Percentiles rank a stretch among this genome's conserved stretches.
Evolutionary conservation across 2,113 vertebrate species (phyloP).

Genomic region (Speoplatyrhinus poulsoni): DNA sequence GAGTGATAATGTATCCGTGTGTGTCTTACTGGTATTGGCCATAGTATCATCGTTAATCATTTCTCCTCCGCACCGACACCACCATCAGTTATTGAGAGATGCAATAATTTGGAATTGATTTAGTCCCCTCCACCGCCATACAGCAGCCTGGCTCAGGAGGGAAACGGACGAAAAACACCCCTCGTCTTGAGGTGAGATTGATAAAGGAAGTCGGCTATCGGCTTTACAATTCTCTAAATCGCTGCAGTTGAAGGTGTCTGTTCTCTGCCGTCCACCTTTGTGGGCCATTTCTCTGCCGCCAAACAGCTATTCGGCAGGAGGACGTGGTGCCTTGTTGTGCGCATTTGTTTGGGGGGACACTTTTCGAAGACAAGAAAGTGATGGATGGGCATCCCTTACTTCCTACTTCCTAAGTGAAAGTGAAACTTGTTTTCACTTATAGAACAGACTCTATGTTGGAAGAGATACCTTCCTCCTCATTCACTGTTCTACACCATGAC

Average conservation of each 20-base stretch:
- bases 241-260: slow-evolving; percentile 28
- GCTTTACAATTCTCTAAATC: slow-evolving; percentile 40
- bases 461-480: too few relatives aligned
- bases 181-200: slow-evolving; percentile 20
- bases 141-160: slow-evolving; percentile 51
- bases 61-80: slow-evolving; percentile 57
- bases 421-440: too few relatives aligned
- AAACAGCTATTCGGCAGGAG: slow-evolving; percentile 24
- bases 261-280: slow-evolving; percentile 3
- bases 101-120: slow-evolving; percentile 77
- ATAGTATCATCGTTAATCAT: slow-evolving; percentile 75
- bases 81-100: slow-evolving; percentile 73
- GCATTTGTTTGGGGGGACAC: slow-evolving; percentile 42
- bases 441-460: too few relatives aligned
- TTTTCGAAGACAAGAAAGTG: slow-evolving; percentile 22
- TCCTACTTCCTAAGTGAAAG: slow-evolving; percentile 12
- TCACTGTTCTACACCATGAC: too few relatives aligned
- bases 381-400: slow-evolving; percentile 38
- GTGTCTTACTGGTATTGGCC: slow-evolving; percentile 72
- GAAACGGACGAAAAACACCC: slow-evolving; percentile 29
- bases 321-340: slow-evolving; percentile 28
- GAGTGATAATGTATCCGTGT: slow-evolving; percentile 57
- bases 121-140: slow-evolving; percentile 45
- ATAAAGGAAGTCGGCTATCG: slow-evolving; percentile 50
- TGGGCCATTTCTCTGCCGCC: slow-evolving; percentile 26